These are phyloP conservation scores for Arvicanthis niloticus DNA, from an alignment of 2,113 vertebrate genomes.

Conservation along the genomic window DNA sequence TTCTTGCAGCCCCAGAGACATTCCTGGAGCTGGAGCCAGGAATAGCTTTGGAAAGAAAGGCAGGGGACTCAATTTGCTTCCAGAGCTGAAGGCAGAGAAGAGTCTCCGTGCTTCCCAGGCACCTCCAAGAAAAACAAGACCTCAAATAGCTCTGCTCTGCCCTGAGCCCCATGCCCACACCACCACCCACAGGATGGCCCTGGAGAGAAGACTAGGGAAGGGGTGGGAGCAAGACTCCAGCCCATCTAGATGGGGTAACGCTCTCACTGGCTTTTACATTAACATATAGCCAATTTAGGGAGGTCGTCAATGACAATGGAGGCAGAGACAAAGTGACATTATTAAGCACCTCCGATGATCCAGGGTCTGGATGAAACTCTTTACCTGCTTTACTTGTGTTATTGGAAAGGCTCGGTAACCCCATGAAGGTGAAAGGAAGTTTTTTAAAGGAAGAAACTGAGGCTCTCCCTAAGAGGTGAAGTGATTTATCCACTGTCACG, in stretches of 20 bases:
- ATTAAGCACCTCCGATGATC: background rate
- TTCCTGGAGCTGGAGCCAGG: slow-evolving; percentile 24
- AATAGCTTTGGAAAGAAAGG: slow-evolving; percentile 73
- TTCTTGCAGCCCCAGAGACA: background rate
- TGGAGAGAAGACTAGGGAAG: background rate
- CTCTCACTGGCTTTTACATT: background rate
- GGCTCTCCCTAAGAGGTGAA: background rate
- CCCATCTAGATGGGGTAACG: background rate
- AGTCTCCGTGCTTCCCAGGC: background rate
- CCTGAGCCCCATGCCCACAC: background rate
- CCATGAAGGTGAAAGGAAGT: background rate
- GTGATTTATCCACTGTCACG: background rate
- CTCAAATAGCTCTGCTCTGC: background rate
- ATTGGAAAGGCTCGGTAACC: background rate
- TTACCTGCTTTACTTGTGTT: background rate
- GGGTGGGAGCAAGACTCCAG: background rate
- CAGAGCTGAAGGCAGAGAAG: background rate
- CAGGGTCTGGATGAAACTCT: background rate
- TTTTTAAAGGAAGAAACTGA: slow-evolving; percentile 11
- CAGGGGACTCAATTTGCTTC: background rate
- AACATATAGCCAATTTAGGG: background rate
- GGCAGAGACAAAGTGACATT: background rate
- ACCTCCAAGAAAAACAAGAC: slow-evolving; percentile 56
- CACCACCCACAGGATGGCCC: background rate
- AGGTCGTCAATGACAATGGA: background rate